Base-by-base conservation (phyloP, 1,140 invertebrate genomes). In the Magallana gigas region DNA sequence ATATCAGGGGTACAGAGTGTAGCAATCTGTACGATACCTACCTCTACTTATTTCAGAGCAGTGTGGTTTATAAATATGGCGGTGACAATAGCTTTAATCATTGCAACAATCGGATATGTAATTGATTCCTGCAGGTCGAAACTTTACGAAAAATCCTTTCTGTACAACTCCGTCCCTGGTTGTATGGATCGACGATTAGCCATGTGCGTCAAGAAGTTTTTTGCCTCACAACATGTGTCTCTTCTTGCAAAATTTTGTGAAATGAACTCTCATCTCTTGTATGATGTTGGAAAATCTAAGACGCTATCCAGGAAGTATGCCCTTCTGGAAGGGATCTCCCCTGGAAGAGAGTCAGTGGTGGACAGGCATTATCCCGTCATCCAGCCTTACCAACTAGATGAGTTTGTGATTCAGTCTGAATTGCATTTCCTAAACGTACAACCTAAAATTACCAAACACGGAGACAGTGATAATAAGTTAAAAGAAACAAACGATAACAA, bases 61-160 rank as follows among this genome's bases (percentile, higher is more conserved):
- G 86, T 89, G 8, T 89, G 88, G 88, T 89, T 85, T 29, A 87
- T 89, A n/a, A 89, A 89, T 23, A 60, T 85, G 11, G 84, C 80
- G 6, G 57, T 89, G 18, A 57, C 82, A 36, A 18, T 36, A 6
- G 23, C 87, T 4, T 18, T 89, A 7, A 14, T 83, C 8, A 84
- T 89, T 8, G 68, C 80, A 48, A 71, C 85, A 3, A 57, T 85
- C 1, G 29, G n/a, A 18, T 60, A 81, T n/a, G 58, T 89, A 29
- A 64, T 87, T n/a, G 86, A 87, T 9, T 62, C 87, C 5, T 85
- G 60, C 57, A 18, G 57, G 18, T 56, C 14, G n/a, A 59, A 76
- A 2, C 18, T 62, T 2, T 89, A 83, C 36, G 58, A 62, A 1
- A 56, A 71, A 3, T 82, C 84, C 9, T 89, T 87, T 81, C 80